These are phyloP conservation scores for Cephonodes hylas DNA, from an alignment of 2,888 invertebrate genomes.

Conservation along the genomic window DNA sequence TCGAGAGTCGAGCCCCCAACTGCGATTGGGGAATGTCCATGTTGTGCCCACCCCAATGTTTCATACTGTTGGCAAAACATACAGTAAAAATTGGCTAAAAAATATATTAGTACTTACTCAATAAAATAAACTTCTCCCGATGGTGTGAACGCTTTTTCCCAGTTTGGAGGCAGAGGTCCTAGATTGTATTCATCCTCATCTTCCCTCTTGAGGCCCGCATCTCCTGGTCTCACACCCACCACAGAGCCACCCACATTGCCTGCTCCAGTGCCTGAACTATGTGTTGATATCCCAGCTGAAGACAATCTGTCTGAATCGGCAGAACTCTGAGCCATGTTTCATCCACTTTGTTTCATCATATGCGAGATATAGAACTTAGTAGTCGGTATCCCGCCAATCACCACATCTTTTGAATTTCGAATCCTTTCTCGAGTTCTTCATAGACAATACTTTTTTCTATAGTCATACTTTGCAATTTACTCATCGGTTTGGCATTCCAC, in stretches of 20 bases:
- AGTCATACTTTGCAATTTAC: conserved; percentile 42
- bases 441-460: conserved; percentile 31
- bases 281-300: conserved; percentile 74
- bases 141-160: conserved; percentile 99
- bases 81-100: not conserved
- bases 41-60: no score
- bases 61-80: not conserved
- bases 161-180: conserved; percentile 95
- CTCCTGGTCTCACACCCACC: conserved; percentile 69
- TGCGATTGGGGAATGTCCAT: no score
- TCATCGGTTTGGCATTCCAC: conserved; percentile 64
- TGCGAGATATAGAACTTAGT: conserved; percentile 18
- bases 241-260: conserved; percentile 74
- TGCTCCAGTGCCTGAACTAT: conserved; percentile 71
- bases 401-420: conserved; percentile 26
- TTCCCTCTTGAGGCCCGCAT: conserved; percentile 67
- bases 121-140: conserved; percentile 98
- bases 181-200: conserved; percentile 88
- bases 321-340: conserved; percentile 68
- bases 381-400: conserved; percentile 26
- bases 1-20: no score
- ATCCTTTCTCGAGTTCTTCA: conserved; percentile 28
- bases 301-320: conserved; percentile 76
- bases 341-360: conserved; percentile 20
- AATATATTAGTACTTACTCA: conserved; percentile 84